A percentile compares a stretch with the other conserved stretches of the same genome.
These are phyloP conservation scores for Tipula vernalis DNA, from an alignment of 2,888 invertebrate species.

Conservation along the genomic window DNA sequence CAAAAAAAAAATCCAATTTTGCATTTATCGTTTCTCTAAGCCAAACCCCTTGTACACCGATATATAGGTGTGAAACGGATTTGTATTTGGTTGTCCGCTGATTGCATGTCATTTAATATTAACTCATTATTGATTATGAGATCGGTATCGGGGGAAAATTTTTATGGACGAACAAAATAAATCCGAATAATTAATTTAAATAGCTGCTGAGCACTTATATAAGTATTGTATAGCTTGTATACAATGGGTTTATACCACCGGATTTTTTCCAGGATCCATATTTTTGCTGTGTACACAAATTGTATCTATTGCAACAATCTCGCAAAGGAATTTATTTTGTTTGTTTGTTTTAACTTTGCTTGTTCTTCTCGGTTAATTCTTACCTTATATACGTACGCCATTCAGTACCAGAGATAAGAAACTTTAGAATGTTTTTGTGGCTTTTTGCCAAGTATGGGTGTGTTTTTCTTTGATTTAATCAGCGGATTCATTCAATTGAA, in stretches of 20 bases:
- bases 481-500: neutral
- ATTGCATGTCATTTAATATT: neutral
- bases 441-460: neutral
- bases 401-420: neutral
- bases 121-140: neutral
- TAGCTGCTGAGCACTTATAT: neutral
- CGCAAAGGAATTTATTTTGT: neutral
- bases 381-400: neutral
- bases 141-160: neutral
- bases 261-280: neutral
- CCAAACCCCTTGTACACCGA: neutral
- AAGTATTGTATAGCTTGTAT: neutral
- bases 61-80: neutral
- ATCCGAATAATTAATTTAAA: neutral
- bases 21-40: neutral
- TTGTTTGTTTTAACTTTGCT: neutral
- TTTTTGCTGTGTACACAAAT: neutral
- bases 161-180: neutral
- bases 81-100: neutral
- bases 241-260: neutral
- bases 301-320: neutral
- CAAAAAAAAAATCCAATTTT: neutral
- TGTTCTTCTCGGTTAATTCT: neutral
- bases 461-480: neutral
- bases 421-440: neutral